These are phyloP conservation scores for Pedionomus torquatus DNA, from an alignment of 2,113 vertebrate genomes.

Conservation along the genomic window DNA sequence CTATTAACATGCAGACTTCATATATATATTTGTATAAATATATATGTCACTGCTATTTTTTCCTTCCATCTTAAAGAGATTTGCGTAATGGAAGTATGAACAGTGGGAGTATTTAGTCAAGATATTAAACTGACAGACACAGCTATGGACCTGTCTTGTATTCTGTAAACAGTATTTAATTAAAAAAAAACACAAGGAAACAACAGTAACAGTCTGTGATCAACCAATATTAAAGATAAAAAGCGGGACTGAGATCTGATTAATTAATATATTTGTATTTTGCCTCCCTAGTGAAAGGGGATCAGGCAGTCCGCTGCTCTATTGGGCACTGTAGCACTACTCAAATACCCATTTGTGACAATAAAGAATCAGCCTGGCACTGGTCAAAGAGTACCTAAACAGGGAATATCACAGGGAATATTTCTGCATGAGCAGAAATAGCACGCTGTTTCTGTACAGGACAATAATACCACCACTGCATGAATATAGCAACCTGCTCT, in stretches of 20 bases:
- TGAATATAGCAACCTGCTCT: not conserved
- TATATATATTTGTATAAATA: not conserved
- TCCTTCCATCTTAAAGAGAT: not conserved
- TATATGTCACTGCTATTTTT: not conserved
- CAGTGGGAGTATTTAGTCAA: not conserved
- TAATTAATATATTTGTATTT: not conserved
- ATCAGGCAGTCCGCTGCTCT: not conserved
- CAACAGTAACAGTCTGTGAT: not conserved
- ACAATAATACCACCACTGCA: not conserved
- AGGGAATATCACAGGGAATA: not conserved
- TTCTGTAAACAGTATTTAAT: not conserved
- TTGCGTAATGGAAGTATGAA: not conserved
- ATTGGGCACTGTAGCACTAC: not conserved
- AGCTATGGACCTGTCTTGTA: not conserved
- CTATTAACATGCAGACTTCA: not conserved
- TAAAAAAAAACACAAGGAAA: rapidly evolving
- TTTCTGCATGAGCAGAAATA: not conserved
- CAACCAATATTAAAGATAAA: not conserved
- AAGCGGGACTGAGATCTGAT: not conserved
- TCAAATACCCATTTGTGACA: not conserved
- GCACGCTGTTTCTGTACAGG: not conserved
- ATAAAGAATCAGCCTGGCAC: not conserved
- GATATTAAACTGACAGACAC: not conserved
- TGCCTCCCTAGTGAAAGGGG: not conserved
- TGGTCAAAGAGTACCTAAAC: not conserved